Percentiles rank a stretch among this genome's conserved stretches.
These are phyloP conservation scores for Phrynocephalus forsythii DNA, from an alignment of 2,797 vertebrate genomes.

Conservation along the genomic window DNA sequence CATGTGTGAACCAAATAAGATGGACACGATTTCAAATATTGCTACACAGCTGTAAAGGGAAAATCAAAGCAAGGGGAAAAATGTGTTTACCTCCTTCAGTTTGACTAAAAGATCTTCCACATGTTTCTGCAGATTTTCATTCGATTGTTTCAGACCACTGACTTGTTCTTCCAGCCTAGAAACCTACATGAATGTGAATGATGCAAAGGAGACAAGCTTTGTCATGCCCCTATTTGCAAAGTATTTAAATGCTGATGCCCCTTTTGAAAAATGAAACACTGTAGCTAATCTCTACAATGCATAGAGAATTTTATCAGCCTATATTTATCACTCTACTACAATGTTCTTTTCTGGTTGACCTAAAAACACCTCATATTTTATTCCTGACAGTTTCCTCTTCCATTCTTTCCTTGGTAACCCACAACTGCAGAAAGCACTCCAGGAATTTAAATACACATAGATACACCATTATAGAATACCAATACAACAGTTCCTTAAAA, in stretches of 20 bases:
- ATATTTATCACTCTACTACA: too few species aligned
- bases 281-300: background rate
- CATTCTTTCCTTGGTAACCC: background rate
- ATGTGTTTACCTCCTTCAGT: slow-evolving; percentile 87
- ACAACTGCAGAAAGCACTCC: background rate
- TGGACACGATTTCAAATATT: background rate
- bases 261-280: too few species aligned
- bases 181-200: slow-evolving; percentile 77
- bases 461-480: background rate
- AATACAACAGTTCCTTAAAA: background rate
- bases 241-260: background rate
- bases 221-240: background rate
- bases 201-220: fast-evolving
- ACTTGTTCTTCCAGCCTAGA: slow-evolving; percentile 90
- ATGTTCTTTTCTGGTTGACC: background rate
- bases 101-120: slow-evolving; percentile 90
- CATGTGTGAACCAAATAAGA: too few species aligned
- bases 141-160: slow-evolving; percentile 87
- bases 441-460: background rate
- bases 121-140: slow-evolving; percentile 90
- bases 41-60: background rate
- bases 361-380: background rate
- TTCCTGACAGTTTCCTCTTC: background rate
- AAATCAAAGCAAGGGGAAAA: background rate
- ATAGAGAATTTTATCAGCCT: background rate